phyloP scores from a whole-genome alignment of 2,888 invertebrate genomes.

The Ophonus ardosiacus region DNA sequence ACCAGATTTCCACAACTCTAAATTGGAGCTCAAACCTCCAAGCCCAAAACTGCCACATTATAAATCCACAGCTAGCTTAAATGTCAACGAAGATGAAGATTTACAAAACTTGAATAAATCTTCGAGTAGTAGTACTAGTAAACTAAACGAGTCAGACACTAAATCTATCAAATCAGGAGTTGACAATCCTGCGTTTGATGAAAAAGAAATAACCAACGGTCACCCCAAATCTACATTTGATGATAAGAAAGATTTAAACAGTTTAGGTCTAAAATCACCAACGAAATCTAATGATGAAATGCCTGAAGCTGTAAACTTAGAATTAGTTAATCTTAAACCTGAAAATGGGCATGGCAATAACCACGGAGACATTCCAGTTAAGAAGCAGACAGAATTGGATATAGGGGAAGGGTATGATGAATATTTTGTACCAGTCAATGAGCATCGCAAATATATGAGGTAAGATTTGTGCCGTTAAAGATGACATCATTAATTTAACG shows the following conservation, averaged over 20 bases:
- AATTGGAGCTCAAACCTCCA: conserved; percentile 67
- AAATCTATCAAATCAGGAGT: conserved; percentile 73
- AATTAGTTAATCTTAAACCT: conserved; percentile 87
- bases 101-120: conserved; percentile 74
- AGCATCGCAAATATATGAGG: conserved; percentile 91
- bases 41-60: conserved; percentile 73
- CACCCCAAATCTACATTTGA: conserved; percentile 72
- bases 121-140: conserved; percentile 73
- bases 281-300: conserved; percentile 71
- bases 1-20: conserved; percentile 68
- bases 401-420: conserved; percentile 87
- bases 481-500: not conserved
- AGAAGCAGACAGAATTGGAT: conserved; percentile 83
- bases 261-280: conserved; percentile 70
- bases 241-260: conserved; percentile 71
- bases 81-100: conserved; percentile 73
- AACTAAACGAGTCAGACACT: conserved; percentile 70
- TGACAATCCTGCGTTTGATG: conserved; percentile 75
- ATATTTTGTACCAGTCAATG: conserved; percentile 91
- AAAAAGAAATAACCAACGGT: conserved; percentile 66
- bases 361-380: conserved; percentile 77
- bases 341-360: conserved; percentile 69
- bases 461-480: conserved; percentile 70
- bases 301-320: conserved; percentile 87
- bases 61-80: conserved; percentile 73